Evolutionary conservation across 2,113 vertebrate species (phyloP).

Genomic region (Protobothrops flavoviridis): DNA sequence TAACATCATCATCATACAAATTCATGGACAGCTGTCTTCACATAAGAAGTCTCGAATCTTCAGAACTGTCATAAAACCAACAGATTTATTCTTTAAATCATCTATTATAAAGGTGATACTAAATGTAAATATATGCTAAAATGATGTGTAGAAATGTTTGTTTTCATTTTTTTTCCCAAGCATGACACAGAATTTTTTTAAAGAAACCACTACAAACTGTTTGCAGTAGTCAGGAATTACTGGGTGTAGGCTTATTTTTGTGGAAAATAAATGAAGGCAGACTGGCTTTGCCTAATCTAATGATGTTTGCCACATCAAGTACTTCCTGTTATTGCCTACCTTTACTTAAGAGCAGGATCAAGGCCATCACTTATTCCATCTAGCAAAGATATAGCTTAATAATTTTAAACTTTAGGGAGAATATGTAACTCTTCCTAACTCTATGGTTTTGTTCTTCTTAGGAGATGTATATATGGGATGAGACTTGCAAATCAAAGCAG

Average conservation of each 20-base stretch:
- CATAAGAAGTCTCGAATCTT: neutral
- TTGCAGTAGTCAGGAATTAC: neutral
- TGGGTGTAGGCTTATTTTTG: neutral
- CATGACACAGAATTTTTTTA: neutral
- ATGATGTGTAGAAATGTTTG: neutral
- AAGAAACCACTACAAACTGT: neutral
- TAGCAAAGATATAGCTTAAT: neutral
- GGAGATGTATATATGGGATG: neutral
- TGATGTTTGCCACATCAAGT: neutral
- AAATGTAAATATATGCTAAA: neutral
- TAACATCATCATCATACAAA: neutral
- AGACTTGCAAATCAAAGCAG: neutral
- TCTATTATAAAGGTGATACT: neutral
- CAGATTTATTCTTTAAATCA: neutral
- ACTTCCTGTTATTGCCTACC: neutral
- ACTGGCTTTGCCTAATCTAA: neutral
- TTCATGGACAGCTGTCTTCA: neutral
- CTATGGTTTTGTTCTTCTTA: neutral
- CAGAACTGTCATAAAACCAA: neutral
- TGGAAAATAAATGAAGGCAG: conserved; percentile 1
- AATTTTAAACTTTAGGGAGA: neutral
- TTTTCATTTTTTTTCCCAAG: neutral
- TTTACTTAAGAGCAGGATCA: neutral
- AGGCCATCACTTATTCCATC: neutral
- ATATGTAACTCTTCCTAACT: neutral